These are phyloP conservation scores for Mirounga angustirostris DNA, from an alignment of 2,113 vertebrate genomes.

Conservation along the genomic window DNA sequence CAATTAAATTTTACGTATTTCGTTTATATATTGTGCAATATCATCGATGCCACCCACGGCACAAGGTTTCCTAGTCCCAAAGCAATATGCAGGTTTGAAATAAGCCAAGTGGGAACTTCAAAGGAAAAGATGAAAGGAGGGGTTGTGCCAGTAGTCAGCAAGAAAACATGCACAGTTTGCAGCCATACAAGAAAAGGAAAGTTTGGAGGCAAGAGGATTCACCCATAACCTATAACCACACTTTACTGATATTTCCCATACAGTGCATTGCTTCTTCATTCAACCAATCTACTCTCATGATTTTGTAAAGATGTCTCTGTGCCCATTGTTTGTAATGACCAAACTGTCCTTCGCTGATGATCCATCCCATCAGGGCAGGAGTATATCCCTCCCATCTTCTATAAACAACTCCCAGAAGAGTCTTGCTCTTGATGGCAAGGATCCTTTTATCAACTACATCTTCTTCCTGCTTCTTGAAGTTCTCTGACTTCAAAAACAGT, in stretches of 20 bases:
- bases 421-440: not conserved
- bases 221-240: not conserved
- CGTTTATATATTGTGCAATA: not conserved
- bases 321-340: not conserved
- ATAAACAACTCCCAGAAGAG: not conserved
- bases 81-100: slow-evolving; percentile 61
- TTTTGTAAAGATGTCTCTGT: not conserved
- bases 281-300: not conserved
- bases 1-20: slow-evolving; percentile 66
- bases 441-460: not conserved
- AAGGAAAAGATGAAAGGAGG: slow-evolving; percentile 61
- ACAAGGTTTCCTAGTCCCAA: slow-evolving; percentile 35
- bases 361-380: not conserved
- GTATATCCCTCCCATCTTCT: not conserved
- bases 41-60: not conserved
- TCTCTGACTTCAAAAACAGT: not conserved
- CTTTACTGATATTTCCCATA: not conserved
- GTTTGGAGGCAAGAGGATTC: not conserved
- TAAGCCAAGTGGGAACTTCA: slow-evolving; percentile 64
- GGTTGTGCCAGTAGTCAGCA: not conserved
- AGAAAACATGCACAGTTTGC: not conserved
- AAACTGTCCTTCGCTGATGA: not conserved
- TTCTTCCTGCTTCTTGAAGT: not conserved
- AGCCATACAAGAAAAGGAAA: not conserved
- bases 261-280: slow-evolving; percentile 14